Evolutionary conservation across 2,797 vertebrate species (phyloP), one percentile per base, ranked within the genome.

Genomic region (Eulemur mongoz): DNA sequence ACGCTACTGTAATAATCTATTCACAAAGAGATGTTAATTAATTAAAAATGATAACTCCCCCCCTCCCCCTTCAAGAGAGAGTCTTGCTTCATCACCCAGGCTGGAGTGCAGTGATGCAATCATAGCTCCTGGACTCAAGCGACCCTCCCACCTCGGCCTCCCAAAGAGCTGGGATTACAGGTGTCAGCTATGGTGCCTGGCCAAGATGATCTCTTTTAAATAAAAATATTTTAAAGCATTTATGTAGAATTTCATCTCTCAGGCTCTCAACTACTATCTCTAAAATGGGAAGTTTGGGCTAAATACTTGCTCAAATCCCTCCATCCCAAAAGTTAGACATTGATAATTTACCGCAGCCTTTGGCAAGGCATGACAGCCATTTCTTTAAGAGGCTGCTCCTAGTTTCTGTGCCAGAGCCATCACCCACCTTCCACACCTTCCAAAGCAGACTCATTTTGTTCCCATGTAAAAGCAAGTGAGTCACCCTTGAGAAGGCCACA

Each of bases 351-450:
- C 35, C 45, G 88, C 18, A 22, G 43, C 22, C 57, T 86, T 73
- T 79, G 73, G 67, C 61, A 70, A 91, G 14, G 8, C 48, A 14
- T 23, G 70, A 30, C 1, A 35, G 43, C 85, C 32, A 61, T 85
- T 89, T 95, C 61, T 52, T 75, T 81, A 95, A 80, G 85, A 67
- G 63, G n/a, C n/a, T 76, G 25, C 86, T 85, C 63, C 23, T 63
- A 25, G 32, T 61, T 89, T 89, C 69, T 52, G 22, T 59, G 30
- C 38, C 59, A 67, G 22, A 94, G 27, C 20, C 18, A 50, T 67
- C 70, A 79, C 48, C 32, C 20, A 69, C 27, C 35, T 79, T 45
- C 25, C 17, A 48, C 23, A 43, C 32, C 67, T 79, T 86, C 79
- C 45, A 75, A 7, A 0, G 4, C 4, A 63, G 38, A 92, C 30